Evolutionary conservation across 2,888 invertebrate genomes (phyloP).

Genomic region (Ochropleura plecta): DNA sequence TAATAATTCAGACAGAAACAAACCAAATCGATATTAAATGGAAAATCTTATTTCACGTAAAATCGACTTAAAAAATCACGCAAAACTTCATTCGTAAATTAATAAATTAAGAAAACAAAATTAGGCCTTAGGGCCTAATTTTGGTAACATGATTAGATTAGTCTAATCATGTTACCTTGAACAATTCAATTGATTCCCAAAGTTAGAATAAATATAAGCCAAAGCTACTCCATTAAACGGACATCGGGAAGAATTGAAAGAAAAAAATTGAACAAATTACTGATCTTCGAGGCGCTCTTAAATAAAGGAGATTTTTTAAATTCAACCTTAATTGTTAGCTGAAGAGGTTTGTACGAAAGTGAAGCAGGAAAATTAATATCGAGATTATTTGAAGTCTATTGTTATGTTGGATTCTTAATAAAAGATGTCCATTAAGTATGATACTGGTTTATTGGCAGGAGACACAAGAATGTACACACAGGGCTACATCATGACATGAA

Average conservation of each 20-base stretch:
- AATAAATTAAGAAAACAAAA: constrained; percentile 78
- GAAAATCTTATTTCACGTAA: neutral
- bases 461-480: too few relatives aligned
- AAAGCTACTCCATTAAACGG: constrained; percentile 84
- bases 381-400: neutral
- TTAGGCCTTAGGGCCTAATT: too few relatives aligned
- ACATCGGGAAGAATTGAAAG: constrained; percentile 83
- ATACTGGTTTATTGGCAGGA: too few relatives aligned
- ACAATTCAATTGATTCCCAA: constrained; percentile 79
- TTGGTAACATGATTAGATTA: too few relatives aligned
- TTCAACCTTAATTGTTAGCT: constrained; percentile 87
- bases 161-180: constrained; percentile 78
- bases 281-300: constrained; percentile 80
- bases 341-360: constrained; percentile 67
- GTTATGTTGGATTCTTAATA: too few relatives aligned
- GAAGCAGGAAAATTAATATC: constrained; percentile 62
- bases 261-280: constrained; percentile 88
- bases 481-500: too few relatives aligned
- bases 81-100: constrained; percentile 58
- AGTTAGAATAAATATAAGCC: constrained; percentile 85
- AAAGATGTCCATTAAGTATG: too few relatives aligned
- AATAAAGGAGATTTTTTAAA: constrained; percentile 85
- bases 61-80: neutral
- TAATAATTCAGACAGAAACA: neutral
- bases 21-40: neutral